phyloP scores from a whole-genome alignment of 1,140 invertebrate species.

The Brachionus angularis region DNA sequence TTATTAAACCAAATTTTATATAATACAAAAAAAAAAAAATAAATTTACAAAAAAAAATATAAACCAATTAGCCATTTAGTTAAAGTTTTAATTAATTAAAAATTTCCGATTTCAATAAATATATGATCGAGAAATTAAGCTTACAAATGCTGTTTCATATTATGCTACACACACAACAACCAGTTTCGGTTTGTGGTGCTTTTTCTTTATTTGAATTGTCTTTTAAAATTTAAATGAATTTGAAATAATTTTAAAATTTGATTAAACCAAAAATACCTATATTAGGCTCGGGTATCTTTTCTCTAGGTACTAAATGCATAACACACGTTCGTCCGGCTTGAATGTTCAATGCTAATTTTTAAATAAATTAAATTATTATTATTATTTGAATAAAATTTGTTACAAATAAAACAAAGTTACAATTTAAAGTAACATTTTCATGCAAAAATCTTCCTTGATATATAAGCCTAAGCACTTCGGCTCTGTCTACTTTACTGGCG shows the following conservation, averaged over 20 bases:
- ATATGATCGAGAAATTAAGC: too few relatives aligned
- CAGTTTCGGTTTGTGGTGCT: conserved; percentile 17
- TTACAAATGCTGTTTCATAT: background rate
- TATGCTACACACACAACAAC: conserved; percentile 41
- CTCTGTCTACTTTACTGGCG: background rate
- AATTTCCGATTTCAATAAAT: background rate
- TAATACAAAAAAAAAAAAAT: too few relatives aligned
- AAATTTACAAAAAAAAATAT: too few relatives aligned
- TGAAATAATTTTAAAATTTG: background rate
- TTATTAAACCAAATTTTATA: too few relatives aligned
- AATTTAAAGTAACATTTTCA: conserved; percentile 93
- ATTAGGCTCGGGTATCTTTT: conserved; percentile 97
- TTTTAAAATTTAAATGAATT: background rate
- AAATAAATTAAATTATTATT: conserved; percentile 44
- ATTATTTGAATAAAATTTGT: conserved; percentile 47
- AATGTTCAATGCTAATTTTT: conserved; percentile 87
- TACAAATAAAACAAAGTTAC: conserved; percentile 51
- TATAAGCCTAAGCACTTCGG: conserved; percentile 74
- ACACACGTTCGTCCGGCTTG: conserved; percentile 94
- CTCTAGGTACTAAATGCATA: conserved; percentile 97
- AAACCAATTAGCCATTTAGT: too few relatives aligned
- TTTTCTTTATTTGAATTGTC: conserved; percentile 44
- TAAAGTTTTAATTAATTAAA: background rate
- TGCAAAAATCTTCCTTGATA: conserved; percentile 98
- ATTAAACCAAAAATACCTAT: conserved; percentile 51